Percentiles rank a stretch among this genome's conserved stretches.
Evolutionary conservation across 2,797 vertebrate species (phyloP).

Genomic region (Sebastes alutus): DNA sequence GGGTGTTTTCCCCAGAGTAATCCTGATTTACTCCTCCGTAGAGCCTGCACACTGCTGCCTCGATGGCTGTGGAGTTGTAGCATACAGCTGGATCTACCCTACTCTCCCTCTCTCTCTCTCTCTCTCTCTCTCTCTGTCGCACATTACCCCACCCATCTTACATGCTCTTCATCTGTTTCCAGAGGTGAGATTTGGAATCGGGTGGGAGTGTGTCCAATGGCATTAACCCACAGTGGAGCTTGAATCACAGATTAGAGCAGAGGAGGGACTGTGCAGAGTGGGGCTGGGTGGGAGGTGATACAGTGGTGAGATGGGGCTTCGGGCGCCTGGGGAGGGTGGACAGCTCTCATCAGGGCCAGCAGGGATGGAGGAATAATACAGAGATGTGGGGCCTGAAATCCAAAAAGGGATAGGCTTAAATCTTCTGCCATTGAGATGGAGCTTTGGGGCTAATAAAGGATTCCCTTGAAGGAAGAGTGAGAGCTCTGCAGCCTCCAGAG

Average conservation of each 20-base stretch:
- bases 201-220: slow-evolving; percentile 83
- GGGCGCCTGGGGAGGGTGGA: slow-evolving; percentile 65
- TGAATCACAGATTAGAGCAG: slow-evolving; percentile 73
- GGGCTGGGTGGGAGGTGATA: slow-evolving; percentile 73
- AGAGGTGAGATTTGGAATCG: slow-evolving; percentile 70
- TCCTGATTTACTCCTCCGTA: slow-evolving; percentile 71
- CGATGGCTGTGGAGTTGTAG: slow-evolving; percentile 40
- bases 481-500: slow-evolving; percentile 55
- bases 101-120: slow-evolving; percentile 34
- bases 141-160: slow-evolving; percentile 66
- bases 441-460: slow-evolving; percentile 73
- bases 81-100: slow-evolving; percentile 36
- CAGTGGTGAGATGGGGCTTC: slow-evolving; percentile 58
- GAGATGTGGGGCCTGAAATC: slow-evolving; percentile 70
- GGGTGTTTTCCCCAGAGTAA: slow-evolving; percentile 72
- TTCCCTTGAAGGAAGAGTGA: slow-evolving; percentile 67
- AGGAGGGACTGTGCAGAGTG: slow-evolving; percentile 62
- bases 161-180: slow-evolving; percentile 70
- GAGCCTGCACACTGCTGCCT: slow-evolving; percentile 50
- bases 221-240: slow-evolving; percentile 79
- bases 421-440: slow-evolving; percentile 66
- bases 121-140: slow-evolving; percentile 9
- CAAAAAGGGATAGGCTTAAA: slow-evolving; percentile 69
- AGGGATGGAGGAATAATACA: slow-evolving; percentile 67
- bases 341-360: slow-evolving; percentile 69